phyloP scores from a whole-genome alignment of 2,113 vertebrate genomes.

The Diphyllodes magnificus region DNA sequence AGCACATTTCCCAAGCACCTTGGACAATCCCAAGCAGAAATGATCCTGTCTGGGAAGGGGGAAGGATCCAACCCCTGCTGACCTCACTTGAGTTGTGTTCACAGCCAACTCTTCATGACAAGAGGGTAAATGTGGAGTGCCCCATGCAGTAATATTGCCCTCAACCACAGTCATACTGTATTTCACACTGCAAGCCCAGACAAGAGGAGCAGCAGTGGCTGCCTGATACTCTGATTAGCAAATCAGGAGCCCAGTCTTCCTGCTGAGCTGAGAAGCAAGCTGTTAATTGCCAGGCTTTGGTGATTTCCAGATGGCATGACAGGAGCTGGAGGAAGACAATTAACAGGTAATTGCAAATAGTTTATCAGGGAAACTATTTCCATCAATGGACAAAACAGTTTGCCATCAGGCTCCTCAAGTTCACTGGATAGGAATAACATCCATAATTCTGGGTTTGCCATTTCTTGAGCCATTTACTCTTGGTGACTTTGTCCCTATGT shows the following conservation, averaged over 20 bases:
- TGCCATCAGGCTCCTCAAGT: background rate
- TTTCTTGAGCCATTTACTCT: background rate
- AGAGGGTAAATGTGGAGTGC: background rate
- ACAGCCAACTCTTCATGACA: background rate
- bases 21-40: background rate
- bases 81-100: background rate
- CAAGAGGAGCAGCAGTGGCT: background rate
- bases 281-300: background rate
- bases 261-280: background rate
- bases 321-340: background rate
- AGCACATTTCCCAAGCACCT: background rate
- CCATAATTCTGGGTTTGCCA: background rate
- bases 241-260: background rate
- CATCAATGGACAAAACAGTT: background rate
- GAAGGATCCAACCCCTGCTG: background rate
- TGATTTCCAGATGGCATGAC: background rate
- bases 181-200: background rate
- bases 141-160: background rate
- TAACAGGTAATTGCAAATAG: background rate
- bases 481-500: background rate
- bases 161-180: background rate
- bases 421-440: background rate
- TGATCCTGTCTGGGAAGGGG: accelerated
- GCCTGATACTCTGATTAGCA: background rate
- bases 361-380: background rate